phyloP scores from a whole-genome alignment of 2,797 vertebrate genomes.

The Peromyscus attwateri region DNA sequence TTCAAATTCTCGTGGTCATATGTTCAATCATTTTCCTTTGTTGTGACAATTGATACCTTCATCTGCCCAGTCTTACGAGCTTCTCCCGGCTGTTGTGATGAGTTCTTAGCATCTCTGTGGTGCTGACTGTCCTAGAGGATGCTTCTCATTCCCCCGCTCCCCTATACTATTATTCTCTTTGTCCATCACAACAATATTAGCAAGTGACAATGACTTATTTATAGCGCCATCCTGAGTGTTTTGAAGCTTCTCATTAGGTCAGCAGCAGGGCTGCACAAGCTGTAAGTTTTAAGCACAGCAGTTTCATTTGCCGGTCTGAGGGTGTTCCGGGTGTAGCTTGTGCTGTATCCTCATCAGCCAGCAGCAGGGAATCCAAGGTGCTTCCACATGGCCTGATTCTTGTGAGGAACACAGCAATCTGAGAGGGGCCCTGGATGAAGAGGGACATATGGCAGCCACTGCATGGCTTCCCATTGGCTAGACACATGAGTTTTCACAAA shows the following conservation, averaged over 20 bases:
- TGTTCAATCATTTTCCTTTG: neutral
- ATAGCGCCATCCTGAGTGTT: neutral
- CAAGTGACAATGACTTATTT: neutral
- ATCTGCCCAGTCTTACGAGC: accelerated
- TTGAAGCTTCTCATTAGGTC: neutral
- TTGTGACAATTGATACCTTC: neutral
- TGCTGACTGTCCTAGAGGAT: neutral
- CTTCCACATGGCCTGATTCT: neutral
- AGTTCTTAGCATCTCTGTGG: neutral
- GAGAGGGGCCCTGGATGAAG: neutral
- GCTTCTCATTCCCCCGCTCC: neutral
- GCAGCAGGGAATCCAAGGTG: neutral
- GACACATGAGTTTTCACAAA: neutral
- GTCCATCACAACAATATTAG: neutral
- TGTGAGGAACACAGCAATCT: accelerated
- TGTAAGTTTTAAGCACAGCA: neutral
- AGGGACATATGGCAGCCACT: neutral
- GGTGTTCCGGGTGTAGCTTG: neutral
- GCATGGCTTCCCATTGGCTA: neutral
- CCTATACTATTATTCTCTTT: neutral
- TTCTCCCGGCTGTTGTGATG: neutral
- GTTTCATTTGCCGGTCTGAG: neutral
- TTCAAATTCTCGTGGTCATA: neutral
- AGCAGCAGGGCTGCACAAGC: too few relatives aligned
- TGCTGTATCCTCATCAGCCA: accelerated